Evolutionary conservation across 2,888 invertebrate species (phyloP).

Genomic region (Quadroppia sp.): DNA sequence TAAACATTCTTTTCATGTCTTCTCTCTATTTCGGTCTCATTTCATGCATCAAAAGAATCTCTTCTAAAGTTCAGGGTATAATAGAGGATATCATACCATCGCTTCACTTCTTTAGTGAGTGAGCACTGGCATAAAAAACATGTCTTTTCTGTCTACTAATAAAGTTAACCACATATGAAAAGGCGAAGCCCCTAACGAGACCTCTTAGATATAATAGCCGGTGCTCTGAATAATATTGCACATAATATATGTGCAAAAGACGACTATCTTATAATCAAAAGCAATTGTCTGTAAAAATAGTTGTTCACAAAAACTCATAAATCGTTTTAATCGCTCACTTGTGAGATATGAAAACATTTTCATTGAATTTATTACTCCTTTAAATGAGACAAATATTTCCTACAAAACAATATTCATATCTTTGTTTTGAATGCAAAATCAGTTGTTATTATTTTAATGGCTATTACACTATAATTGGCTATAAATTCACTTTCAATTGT

Average conservation of each 20-base stretch:
- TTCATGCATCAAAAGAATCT: constrained; percentile 23
- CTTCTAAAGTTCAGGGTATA: not conserved
- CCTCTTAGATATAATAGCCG: not conserved
- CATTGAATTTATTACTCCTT: constrained; percentile 20
- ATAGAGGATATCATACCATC: not conserved
- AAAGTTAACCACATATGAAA: constrained; percentile 29
- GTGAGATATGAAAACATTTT: constrained; percentile 14
- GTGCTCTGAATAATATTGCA: not conserved
- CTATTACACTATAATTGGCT: constrained; percentile 13
- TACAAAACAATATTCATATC: too few relatives aligned
- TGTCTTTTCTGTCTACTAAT: constrained; percentile 14
- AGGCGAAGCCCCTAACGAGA: constrained; percentile 20
- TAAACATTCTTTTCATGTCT: constrained; percentile 19
- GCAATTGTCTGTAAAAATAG: constrained; percentile 8
- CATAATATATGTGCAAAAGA: not conserved
- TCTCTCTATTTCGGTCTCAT: constrained; percentile 9
- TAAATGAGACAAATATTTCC: not conserved
- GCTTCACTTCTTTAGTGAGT: not conserved
- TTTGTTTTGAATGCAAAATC: not conserved
- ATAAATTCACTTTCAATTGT: constrained; percentile 11
- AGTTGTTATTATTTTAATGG: constrained; percentile 11
- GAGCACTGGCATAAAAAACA: not conserved
- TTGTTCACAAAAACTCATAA: not conserved
- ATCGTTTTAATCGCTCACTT: constrained; percentile 16
- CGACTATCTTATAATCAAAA: not conserved